These are phyloP conservation scores for Pteromalus puparum DNA, from an alignment of 1,140 invertebrate species.

Conservation along the genomic window DNA sequence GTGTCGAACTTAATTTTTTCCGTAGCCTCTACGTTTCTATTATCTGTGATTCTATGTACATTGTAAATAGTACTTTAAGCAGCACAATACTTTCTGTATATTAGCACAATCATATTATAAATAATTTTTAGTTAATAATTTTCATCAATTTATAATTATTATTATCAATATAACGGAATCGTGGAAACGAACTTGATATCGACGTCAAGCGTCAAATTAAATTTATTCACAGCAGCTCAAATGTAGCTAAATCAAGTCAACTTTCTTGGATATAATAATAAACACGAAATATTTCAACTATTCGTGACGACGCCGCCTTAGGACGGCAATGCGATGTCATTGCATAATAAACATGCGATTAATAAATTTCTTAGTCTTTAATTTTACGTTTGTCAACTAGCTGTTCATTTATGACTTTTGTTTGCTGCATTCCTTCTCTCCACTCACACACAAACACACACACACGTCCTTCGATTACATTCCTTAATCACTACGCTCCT, in stretches of 20 bases:
- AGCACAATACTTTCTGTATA: background rate
- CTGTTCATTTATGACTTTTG: slow-evolving; percentile 80
- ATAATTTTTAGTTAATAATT: background rate
- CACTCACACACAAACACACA: slow-evolving; percentile 45
- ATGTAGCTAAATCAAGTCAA: slow-evolving; percentile 67
- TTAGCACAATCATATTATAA: slow-evolving; percentile 27
- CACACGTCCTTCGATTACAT: slow-evolving; percentile 28
- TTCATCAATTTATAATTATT: background rate
- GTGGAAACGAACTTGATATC: background rate
- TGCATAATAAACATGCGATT: slow-evolving; percentile 54
- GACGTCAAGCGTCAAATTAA: background rate
- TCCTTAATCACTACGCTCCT: slow-evolving; percentile 21
- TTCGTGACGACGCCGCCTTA: slow-evolving; percentile 45
- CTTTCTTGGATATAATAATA: slow-evolving; percentile 45
- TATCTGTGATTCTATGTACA: slow-evolving; percentile 41
- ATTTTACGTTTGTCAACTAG: slow-evolving; percentile 70
- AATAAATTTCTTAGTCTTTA: slow-evolving; percentile 61
- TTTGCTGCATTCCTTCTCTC: slow-evolving; percentile 77
- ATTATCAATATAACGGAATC: background rate
- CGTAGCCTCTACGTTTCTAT: background rate
- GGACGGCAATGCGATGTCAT: slow-evolving; percentile 39
- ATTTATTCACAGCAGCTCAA: slow-evolving; percentile 44
- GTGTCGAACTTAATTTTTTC: background rate
- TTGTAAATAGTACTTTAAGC: slow-evolving; percentile 9
- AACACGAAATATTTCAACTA: slow-evolving; percentile 43